A percentile compares a stretch with the other conserved stretches of the same genome.
Conservation (phyloP, 2,797 vertebrate genomes). For the Chiroxiphia lanceolata region DNA sequence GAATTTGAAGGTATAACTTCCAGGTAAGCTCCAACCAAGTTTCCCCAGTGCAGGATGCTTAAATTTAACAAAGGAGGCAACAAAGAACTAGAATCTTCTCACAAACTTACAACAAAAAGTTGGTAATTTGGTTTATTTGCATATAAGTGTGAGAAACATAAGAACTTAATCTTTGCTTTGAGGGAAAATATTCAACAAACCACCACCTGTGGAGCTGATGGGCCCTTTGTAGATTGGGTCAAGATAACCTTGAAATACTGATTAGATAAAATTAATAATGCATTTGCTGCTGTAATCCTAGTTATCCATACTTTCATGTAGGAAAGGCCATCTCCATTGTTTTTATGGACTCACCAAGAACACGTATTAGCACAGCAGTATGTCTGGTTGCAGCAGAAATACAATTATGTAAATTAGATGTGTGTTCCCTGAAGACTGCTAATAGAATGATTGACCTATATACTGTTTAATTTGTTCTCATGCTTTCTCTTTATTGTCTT, state of each 20-base stretch:
- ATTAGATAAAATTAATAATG: constrained; percentile 37
- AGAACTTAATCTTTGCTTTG: not conserved
- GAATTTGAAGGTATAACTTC: not conserved
- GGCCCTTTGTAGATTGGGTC: not conserved
- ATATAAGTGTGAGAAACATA: rapidly evolving
- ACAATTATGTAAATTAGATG: constrained; percentile 78
- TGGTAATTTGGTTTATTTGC: not conserved
- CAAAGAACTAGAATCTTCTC: not conserved
- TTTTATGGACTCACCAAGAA: constrained; percentile 59
- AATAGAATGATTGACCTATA: constrained; percentile 83
- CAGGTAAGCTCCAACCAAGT: not conserved
- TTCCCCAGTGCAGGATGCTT: not conserved
- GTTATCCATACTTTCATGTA: not conserved
- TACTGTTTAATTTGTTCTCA: constrained; percentile 75
- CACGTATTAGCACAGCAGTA: constrained; percentile 65
- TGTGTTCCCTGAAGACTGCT: constrained; percentile 74
- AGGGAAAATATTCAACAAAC: not conserved
- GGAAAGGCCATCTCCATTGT: constrained; percentile 40
- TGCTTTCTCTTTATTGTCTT: constrained; percentile 73
- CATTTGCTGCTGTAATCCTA: constrained; percentile 23
- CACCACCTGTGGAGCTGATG: not conserved
- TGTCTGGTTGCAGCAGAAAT: constrained; percentile 72
- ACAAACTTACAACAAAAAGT: not conserved
- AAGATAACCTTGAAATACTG: constrained; percentile 28
- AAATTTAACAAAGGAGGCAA: not conserved